Evolutionary conservation across 2,113 vertebrate species (phyloP).

Genomic region (Salvelinus sp.): DNA sequence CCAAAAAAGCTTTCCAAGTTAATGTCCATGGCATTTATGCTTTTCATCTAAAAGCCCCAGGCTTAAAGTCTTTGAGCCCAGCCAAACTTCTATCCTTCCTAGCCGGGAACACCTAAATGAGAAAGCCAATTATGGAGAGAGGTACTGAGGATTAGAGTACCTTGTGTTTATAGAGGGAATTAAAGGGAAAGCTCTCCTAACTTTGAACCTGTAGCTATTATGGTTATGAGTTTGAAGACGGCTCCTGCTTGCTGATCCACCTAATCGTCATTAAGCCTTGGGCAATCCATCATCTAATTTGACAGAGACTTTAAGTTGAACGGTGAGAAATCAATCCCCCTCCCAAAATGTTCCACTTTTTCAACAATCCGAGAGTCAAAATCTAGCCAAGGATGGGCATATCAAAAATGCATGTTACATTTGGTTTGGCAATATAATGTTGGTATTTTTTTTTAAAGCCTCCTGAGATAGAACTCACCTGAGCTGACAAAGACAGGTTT

Average conservation of each 20-base stretch:
- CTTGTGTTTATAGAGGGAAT: constrained; percentile 51
- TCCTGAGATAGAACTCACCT: not conserved
- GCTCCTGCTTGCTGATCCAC: constrained; percentile 52
- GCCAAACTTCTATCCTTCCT: constrained; percentile 40
- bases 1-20: constrained; percentile 14
- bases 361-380: not conserved
- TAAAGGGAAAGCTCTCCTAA: constrained; percentile 50
- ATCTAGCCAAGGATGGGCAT: not conserved
- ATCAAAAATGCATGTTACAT: not conserved
- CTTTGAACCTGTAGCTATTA: constrained; percentile 50
- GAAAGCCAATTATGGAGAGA: constrained; percentile 68
- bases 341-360: constrained; percentile 15
- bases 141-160: constrained; percentile 60
- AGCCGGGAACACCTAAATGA: constrained; percentile 50
- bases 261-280: constrained; percentile 64
- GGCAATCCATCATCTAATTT: constrained; percentile 57
- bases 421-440: not conserved
- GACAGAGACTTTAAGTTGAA: constrained; percentile 31
- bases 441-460: not conserved
- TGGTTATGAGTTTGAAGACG: constrained; percentile 25
- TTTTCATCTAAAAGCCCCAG: constrained; percentile 32
- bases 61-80: constrained; percentile 33
- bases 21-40: constrained; percentile 22
- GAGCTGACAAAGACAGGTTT: not conserved
- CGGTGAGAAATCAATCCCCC: constrained; percentile 34